Base-by-base conservation (phyloP, 2,113 vertebrate species). In the Syngnathus floridae region DNA sequence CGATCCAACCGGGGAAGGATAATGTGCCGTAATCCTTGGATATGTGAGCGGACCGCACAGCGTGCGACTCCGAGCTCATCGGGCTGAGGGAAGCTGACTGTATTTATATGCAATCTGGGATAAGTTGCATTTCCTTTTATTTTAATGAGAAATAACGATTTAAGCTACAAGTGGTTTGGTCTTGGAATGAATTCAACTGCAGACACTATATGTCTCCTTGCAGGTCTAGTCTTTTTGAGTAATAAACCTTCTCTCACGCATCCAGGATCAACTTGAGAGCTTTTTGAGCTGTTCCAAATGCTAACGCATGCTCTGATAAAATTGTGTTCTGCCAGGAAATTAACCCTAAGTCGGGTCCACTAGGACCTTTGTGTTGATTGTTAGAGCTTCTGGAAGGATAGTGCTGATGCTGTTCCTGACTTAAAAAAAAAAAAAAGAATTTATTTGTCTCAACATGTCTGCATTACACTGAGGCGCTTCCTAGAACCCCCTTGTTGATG, bases 21-120 rank as follows among this genome's bases (percentile, higher is more conserved):
- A 87, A 90, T 88, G 85, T 85, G 74, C 83, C 80, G 69, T 90
- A 88, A 90, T 90, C 88, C 82, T 41, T 35, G n/a, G 59, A 62
- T 77, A 72, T 81, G 74, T 81, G 81, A 84, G 86, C 82, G 76
- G 70, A 83, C 82, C 69, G 49, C 64, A 68, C 49, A 8, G 49
- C 4, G 72, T 38, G 52, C 67, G 57, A 74, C 22, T 19, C 68
- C 73, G 66, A 65, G 63, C 38, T 66, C 65, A 54, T 62, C 17
- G 72, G 69, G 12, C 7, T 8, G 26, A 31, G 26, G 26, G 26
- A 31, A 3, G 26, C 26, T 31, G 26, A 31, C 26, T 31, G 26
- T 31, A 31, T 31, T 31, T 31, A 31, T 31, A 31, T 31, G 38
- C 38, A 38, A 7, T 38, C 9, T 38, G 9, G 7, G 38, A 31